phyloP scores from a whole-genome alignment of 2,888 invertebrate species.

The Periphyllus acericola region DNA sequence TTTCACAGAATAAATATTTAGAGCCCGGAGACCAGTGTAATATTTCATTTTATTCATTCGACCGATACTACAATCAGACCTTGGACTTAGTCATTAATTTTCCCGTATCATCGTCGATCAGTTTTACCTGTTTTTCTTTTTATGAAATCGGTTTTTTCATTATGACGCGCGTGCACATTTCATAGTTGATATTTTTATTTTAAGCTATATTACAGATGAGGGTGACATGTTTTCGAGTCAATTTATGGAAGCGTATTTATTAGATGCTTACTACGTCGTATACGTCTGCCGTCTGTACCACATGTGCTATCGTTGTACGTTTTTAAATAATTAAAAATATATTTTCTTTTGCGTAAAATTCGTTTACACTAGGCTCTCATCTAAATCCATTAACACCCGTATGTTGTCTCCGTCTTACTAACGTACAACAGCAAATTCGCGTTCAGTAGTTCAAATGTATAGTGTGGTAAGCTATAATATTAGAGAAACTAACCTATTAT shows the following conservation, averaged over 20 bases:
- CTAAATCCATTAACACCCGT: background rate
- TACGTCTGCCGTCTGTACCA: background rate
- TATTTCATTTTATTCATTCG: slow-evolving; percentile 15
- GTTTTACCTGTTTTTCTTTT: no score
- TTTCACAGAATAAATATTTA: slow-evolving; percentile 32
- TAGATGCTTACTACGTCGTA: background rate
- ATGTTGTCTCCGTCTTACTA: no score
- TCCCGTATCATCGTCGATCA: background rate
- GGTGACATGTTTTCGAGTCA: background rate
- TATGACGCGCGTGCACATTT: no score
- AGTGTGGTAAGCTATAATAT: no score
- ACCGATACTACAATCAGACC: background rate
- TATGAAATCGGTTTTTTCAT: no score
- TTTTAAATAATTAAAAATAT: background rate
- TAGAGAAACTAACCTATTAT: no score
- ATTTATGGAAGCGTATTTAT: background rate
- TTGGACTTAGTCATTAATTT: background rate
- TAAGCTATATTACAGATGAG: background rate
- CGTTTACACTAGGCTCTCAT: background rate
- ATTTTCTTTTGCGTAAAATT: background rate
- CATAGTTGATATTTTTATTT: no score
- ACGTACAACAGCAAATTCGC: no score
- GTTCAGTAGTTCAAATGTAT: no score
- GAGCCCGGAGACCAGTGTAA: background rate
- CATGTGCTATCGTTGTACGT: background rate